Conservation (phyloP, 2,113 vertebrate genomes). For the Pterocles burchelli region DNA sequence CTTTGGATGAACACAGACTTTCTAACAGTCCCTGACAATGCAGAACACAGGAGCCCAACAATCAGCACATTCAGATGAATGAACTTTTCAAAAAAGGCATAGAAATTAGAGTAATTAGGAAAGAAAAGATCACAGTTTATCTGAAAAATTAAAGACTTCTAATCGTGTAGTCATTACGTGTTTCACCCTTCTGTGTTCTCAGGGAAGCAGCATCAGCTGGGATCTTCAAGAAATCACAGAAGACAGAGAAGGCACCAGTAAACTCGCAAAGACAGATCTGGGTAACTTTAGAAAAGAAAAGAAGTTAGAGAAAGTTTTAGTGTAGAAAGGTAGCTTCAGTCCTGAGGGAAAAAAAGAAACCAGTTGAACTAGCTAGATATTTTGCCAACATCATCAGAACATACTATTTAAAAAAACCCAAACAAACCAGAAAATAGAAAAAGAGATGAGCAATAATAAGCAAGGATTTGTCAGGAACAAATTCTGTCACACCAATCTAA, state of each 20-base stretch:
- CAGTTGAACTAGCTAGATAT: not conserved
- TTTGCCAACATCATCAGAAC: not conserved
- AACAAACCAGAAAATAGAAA: no score
- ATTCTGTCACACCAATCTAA: not conserved
- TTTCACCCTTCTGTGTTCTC: not conserved
- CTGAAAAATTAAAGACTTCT: not conserved
- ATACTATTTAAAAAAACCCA: not conserved
- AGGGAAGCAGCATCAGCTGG: not conserved
- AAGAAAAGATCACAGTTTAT: not conserved
- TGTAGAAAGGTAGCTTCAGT: not conserved
- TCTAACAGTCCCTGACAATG: not conserved
- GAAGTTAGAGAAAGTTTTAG: not conserved
- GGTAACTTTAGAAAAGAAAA: not conserved
- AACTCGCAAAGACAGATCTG: not conserved
- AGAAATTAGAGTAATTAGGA: not conserved
- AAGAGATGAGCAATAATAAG: not conserved
- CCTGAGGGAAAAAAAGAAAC: not conserved
- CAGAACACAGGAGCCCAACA: fast-evolving
- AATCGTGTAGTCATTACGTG: fast-evolving
- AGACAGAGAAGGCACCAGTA: fast-evolving
- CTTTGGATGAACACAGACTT: not conserved
- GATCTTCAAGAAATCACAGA: not conserved
- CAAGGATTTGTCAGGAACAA: not conserved
- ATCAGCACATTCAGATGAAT: not conserved
- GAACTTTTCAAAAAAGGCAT: not conserved